Evolutionary conservation across 1,140 invertebrate species (phyloP).

Genomic region (Drosophila parvula): DNA sequence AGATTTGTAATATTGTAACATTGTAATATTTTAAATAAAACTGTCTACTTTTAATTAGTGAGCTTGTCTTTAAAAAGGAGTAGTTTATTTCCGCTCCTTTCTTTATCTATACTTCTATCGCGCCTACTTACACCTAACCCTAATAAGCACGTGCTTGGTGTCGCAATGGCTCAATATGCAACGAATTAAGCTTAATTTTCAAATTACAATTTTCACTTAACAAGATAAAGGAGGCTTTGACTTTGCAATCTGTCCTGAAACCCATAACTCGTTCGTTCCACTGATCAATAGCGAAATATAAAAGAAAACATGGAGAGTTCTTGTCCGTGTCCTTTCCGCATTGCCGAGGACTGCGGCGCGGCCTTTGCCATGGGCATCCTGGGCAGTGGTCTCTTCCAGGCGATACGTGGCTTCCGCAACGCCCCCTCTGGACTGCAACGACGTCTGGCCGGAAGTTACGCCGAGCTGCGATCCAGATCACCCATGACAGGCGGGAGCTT

Average conservation of each 20-base stretch:
- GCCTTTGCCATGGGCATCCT: conserved; percentile 68
- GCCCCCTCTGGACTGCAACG: conserved; percentile 52
- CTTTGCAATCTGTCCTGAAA: background rate
- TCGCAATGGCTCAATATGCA: no score
- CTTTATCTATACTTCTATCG: no score
- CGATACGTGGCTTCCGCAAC: conserved; percentile 66
- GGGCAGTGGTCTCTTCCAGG: conserved; percentile 60
- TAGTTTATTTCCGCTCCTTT: no score
- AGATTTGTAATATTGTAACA: background rate
- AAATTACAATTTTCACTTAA: no score
- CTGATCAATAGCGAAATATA: no score
- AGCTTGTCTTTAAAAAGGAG: no score
- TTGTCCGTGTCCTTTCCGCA: conserved; percentile 68
- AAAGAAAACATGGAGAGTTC: conserved; percentile 61
- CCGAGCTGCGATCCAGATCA: conserved; percentile 46
- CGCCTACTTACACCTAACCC: no score
- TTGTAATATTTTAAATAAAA: background rate
- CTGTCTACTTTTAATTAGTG: background rate
- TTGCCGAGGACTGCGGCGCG: conserved; percentile 67
- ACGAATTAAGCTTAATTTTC: no score
- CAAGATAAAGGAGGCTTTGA: conserved; percentile 3
- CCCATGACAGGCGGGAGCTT: conserved; percentile 56
- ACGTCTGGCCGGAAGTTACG: conserved; percentile 44
- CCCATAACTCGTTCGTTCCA: background rate
- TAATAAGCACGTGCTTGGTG: no score